Percentiles rank a stretch among this genome's conserved stretches.
Conservation (phyloP, 2,797 vertebrate genomes). For the Rhincodon typus region DNA sequence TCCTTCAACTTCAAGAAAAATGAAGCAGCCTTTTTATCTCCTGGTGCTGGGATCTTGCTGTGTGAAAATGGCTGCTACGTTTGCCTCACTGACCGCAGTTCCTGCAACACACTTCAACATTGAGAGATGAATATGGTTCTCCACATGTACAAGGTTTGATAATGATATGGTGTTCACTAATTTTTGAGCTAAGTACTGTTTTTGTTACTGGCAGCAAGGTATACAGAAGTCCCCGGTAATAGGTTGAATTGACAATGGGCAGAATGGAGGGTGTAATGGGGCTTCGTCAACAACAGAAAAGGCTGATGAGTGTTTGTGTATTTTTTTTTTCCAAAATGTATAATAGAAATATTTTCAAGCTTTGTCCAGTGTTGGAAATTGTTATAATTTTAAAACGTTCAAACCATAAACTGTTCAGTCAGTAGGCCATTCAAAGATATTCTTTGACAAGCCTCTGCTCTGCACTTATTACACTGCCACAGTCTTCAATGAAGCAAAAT, state of each 20-base stretch:
- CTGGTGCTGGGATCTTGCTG: not conserved
- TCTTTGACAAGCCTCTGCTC: not conserved
- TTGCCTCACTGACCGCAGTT: not conserved
- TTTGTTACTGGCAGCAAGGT: not conserved
- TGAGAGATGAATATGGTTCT: not conserved
- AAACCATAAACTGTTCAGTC: not conserved
- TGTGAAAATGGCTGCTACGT: not conserved
- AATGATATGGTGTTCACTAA: not conserved
- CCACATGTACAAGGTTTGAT: not conserved
- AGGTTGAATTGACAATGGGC: not conserved
- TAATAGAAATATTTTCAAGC: not conserved
- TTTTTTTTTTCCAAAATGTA: not conserved
- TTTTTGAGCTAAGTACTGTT: not conserved
- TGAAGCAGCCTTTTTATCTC: not conserved
- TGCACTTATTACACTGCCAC: not conserved
- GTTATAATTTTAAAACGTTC: not conserved
- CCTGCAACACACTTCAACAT: not conserved
- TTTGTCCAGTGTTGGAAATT: not conserved
- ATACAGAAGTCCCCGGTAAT: not conserved
- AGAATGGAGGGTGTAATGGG: not conserved
- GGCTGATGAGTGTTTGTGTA: not conserved
- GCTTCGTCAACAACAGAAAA: not conserved
- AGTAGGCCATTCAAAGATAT: not conserved
- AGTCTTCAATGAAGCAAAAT: slow-evolving; percentile 9
- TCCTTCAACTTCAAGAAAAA: not conserved